Percentiles rank a stretch among this genome's conserved stretches.
These are phyloP conservation scores for Malurus splendens DNA, from an alignment of 2,797 vertebrate species.

Conservation along the genomic window DNA sequence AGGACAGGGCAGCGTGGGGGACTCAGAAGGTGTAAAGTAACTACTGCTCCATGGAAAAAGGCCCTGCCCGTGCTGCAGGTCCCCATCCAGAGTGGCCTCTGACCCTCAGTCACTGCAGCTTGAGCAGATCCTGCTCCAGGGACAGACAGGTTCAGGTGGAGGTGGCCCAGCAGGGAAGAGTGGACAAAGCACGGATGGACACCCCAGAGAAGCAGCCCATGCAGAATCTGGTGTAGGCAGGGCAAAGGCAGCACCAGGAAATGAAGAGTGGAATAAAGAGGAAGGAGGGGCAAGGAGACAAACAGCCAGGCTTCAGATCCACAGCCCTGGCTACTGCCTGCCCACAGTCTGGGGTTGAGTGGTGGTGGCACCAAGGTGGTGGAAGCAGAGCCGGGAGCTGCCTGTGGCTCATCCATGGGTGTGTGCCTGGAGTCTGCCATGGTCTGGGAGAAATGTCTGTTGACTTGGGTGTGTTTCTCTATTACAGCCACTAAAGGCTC, in stretches of 20 bases:
- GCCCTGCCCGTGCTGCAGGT: neutral
- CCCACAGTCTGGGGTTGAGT: neutral
- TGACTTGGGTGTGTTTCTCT: slow-evolving; percentile 11
- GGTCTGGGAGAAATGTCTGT: neutral
- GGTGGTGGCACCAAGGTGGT: neutral
- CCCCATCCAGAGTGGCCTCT: neutral
- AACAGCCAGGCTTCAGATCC: neutral
- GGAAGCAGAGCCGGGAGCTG: neutral
- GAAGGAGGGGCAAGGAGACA: neutral
- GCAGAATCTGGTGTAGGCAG: accelerated
- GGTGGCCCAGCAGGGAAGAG: neutral
- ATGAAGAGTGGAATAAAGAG: neutral
- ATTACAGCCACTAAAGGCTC: neutral
- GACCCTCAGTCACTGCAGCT: neutral
- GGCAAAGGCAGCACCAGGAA: neutral
- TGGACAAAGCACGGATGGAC: neutral
- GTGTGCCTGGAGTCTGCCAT: neutral
- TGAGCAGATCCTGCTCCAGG: neutral
- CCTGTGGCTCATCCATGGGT: neutral
- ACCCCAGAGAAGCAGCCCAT: neutral
- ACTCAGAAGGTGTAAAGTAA: neutral
- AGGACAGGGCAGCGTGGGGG: neutral
- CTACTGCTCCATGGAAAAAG: neutral
- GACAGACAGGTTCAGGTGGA: neutral
- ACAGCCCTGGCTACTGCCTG: neutral